Evolutionary conservation across 1,140 invertebrate genomes (phyloP), one percentile per base, ranked within the genome.

Genomic region (Drosophila rhopaloa): DNA sequence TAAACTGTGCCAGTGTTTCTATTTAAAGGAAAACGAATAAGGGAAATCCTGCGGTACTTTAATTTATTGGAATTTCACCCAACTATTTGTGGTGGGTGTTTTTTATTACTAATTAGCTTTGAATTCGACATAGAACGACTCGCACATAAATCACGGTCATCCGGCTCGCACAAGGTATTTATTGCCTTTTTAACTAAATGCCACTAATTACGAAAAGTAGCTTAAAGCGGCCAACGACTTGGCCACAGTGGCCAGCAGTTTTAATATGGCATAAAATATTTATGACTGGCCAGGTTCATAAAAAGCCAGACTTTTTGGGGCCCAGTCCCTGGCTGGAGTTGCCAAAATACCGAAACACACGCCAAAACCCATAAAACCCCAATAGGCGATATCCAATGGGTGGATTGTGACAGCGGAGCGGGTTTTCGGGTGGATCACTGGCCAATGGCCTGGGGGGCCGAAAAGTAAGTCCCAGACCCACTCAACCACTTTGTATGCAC

Each of bases 241-340:
- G 50, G 50, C 9, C 29, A 40, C 65, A 62, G 55, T 67, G 65
- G 50, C 60, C 67, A 56, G 62, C 62, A 56, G 61, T 88, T 86
- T 89, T 88, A 82, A 88, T 76, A 82, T 50, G 66, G 43, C 84
- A 88, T 88, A 80, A 88, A 88, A 88, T 88, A 88, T 88, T 88
- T 83, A 88, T 83, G 83, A 59, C 66, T 38, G 84, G 46, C 61
- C 70, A 67, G 61, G 66, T 78, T 76, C 77, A 88, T 86, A 76
- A 86, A 86, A 82, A 37, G 67, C 5, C 38, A 53, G 54, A 72
- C 56, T 60, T 77, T 46, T 46, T 46, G 54, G 54, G 57, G 40
- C 55, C 47, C 14, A 14, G 10, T 8, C 50, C 13, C 29, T 32
- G 35, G 24, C 29, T 8, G 35, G 24, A 41, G 53, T 58, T 75